phyloP scores from a whole-genome alignment of 1,140 invertebrate species.

The Rhysida immarginata region DNA sequence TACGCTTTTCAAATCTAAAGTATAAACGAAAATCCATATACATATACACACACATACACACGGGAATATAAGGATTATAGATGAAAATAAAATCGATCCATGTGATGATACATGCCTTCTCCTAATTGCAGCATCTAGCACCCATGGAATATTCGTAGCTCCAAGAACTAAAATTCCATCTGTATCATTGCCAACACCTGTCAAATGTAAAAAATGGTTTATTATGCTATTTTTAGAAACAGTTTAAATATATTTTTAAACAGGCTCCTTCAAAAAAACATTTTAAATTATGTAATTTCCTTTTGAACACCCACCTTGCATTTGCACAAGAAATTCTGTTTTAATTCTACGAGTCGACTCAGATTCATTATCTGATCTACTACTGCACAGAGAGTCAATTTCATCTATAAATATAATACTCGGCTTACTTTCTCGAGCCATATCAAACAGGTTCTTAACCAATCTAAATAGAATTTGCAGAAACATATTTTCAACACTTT shows the following conservation, averaged over 20 bases:
- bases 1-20: constrained; percentile 80
- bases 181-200: constrained; percentile 83
- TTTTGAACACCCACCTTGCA: constrained; percentile 93
- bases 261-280: too few relatives aligned
- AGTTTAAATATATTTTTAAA: too few relatives aligned
- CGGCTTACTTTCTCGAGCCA: constrained; percentile 87
- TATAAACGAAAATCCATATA: too few relatives aligned
- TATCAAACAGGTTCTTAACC: constrained; percentile 90
- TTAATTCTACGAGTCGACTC: constrained; percentile 97
- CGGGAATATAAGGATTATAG: not conserved
- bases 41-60: too few relatives aligned
- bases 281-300: too few relatives aligned
- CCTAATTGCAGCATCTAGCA: constrained; percentile 89
- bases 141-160: constrained; percentile 99
- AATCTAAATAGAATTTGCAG: too few relatives aligned
- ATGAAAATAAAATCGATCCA: too few relatives aligned
- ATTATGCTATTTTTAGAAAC: too few relatives aligned
- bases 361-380: constrained; percentile 95
- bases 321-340: constrained; percentile 98
- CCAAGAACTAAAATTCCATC: constrained; percentile 92
- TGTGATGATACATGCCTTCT: too few relatives aligned
- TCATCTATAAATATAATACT: constrained; percentile 99
- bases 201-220: too few relatives aligned
- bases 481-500: constrained; percentile 96
- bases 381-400: constrained; percentile 94